phyloP scores from a whole-genome alignment of 2,113 vertebrate species.

The Todiramphus chloris region DNA sequence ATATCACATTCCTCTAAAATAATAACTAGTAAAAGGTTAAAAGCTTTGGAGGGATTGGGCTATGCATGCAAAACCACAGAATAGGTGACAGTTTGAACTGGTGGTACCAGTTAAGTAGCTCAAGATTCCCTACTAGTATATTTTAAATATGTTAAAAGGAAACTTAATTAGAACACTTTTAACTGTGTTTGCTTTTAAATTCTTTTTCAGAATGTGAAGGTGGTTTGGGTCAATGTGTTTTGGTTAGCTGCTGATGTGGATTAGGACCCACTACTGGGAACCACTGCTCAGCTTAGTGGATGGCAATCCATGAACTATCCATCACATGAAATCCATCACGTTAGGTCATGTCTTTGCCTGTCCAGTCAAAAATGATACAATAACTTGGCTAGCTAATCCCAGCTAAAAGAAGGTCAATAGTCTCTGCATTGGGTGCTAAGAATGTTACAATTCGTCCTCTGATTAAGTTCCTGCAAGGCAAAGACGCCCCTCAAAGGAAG shows the following conservation, averaged over 20 bases:
- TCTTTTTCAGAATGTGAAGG: neutral
- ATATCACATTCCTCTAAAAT: slow-evolving; percentile 68
- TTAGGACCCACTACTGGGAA: neutral
- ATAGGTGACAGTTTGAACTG: slow-evolving; percentile 47
- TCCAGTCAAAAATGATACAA: neutral
- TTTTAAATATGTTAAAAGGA: slow-evolving; percentile 16
- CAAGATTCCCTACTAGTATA: neutral
- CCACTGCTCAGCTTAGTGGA: neutral
- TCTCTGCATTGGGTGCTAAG: neutral
- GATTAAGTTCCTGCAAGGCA: neutral
- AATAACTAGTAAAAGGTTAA: slow-evolving; percentile 54
- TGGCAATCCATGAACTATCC: neutral
- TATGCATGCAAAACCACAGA: slow-evolving; percentile 29
- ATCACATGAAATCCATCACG: neutral
- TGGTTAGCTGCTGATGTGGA: neutral
- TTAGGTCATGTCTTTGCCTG: neutral
- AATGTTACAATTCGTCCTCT: neutral
- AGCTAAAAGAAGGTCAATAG: neutral
- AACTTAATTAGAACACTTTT: neutral
- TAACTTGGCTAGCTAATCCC: neutral
- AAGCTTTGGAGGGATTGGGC: slow-evolving; percentile 26
- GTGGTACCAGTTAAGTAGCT: slow-evolving; percentile 44
- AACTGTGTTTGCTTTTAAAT: neutral
- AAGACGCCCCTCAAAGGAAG: neutral
- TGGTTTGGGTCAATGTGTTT: neutral